Evolutionary conservation across 2,113 vertebrate genomes (phyloP), one percentile per base, ranked within the genome.

Genomic region (Engraulis encrasicolus): DNA sequence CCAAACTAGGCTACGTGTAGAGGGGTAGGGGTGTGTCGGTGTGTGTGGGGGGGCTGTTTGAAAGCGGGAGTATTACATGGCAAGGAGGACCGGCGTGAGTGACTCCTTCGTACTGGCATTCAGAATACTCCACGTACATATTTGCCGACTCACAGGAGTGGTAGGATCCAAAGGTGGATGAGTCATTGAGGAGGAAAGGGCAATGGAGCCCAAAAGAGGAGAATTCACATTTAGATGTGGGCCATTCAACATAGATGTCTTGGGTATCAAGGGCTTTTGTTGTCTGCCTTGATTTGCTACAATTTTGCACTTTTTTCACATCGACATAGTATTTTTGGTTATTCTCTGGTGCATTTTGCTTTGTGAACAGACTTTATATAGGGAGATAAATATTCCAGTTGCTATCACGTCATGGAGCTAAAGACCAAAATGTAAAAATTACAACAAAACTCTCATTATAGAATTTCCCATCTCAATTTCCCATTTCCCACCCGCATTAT

Each of bases 91-190:
- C 93, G 95, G 95, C 94, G 94, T 92, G 94, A 94, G 95, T 97
- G 96, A 94, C 93, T 95, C 95, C 95, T 96, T 98, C 95, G 96
- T 96, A 96, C 95, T 93, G 93, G 96, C 96, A 97, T 98, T 97
- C 97, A 97, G 94, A 97, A 97, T 98, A 97, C 93, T 98, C 95
- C 88, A 87, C 95, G 92, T 97, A 97, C 98, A 99, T 99, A 99
- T 97, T 99, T 99, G 98, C 98, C 98, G 97, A 97, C 98, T 99
- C 98, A 97, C 96, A 84, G 95, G 50, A 93, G 94, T 94, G 61
- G 61, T 71, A 71, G 23, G 31, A 71, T 31, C 61, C 61, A 88
- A 91, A 93, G 84, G 86, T 36, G 78, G 54, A 91, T 91, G 89
- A 34, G 79, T 91, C 12, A 34, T 71, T 71, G 90, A 91, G 88